Percentiles rank a stretch among this genome's conserved stretches.
Conservation (phyloP, 1,140 invertebrate genomes). For the Panagrolaimus sp. region DNA sequence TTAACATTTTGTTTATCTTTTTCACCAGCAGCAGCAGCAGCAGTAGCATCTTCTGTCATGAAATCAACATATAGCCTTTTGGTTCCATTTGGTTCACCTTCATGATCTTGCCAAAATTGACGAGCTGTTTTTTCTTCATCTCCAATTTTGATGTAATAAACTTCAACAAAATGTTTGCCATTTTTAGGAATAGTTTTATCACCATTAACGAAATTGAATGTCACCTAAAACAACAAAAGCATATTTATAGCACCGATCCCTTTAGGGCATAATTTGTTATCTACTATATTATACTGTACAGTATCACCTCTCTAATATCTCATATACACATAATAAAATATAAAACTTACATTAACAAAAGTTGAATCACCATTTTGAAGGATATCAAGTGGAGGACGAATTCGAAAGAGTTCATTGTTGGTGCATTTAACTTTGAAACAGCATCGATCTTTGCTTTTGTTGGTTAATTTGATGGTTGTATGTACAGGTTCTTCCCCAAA, state of each 20-base stretch:
- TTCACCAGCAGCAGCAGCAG: no score
- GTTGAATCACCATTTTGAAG: conserved; percentile 29
- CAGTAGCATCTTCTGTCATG: conserved; percentile 39
- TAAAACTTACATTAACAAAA: conserved; percentile 25
- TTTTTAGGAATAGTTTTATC: conserved; percentile 41
- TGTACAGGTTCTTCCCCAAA: conserved; percentile 33
- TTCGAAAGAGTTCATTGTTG: conserved; percentile 47
- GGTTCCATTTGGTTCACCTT: conserved; percentile 33
- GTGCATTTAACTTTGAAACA: conserved; percentile 48
- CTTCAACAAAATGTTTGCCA: conserved; percentile 47
- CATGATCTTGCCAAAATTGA: conserved; percentile 24
- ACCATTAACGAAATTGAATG: conserved; percentile 42
- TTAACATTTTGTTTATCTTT: no score
- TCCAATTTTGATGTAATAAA: conserved; percentile 35
- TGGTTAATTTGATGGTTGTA: conserved; percentile 37
- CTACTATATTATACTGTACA: no score
- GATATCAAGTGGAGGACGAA: conserved; percentile 39
- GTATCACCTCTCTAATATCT: no score
- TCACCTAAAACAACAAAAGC: conserved; percentile 31
- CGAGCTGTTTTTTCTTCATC: conserved; percentile 35
- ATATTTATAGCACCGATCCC: no score
- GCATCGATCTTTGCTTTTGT: conserved; percentile 26
- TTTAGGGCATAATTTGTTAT: no score
- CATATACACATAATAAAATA: no score
- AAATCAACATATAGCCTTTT: conserved; percentile 39